These are phyloP conservation scores for Anser brachyrhynchus DNA, from an alignment of 2,113 vertebrate species.

Conservation along the genomic window DNA sequence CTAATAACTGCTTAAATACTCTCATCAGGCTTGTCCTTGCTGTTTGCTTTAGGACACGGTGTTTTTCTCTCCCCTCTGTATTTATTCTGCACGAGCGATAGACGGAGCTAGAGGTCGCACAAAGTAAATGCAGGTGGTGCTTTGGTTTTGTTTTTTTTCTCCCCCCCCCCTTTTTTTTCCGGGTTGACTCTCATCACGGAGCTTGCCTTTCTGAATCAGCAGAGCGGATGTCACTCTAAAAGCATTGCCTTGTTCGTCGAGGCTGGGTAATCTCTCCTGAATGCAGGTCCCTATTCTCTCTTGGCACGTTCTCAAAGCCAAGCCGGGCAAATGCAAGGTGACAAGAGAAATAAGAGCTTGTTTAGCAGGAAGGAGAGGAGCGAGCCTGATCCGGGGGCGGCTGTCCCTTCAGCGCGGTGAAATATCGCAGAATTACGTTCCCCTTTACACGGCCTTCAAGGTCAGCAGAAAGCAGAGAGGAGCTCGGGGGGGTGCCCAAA, in stretches of 20 bases:
- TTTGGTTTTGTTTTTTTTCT: background rate
- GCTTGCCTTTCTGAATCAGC: background rate
- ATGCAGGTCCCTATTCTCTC: background rate
- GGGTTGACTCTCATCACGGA: fast-evolving
- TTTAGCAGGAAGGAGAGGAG: background rate
- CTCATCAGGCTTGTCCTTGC: slow-evolving; percentile 61
- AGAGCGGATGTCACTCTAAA: background rate
- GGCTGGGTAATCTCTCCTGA: background rate
- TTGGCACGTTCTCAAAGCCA: background rate
- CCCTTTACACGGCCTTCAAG: background rate
- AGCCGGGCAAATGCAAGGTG: background rate
- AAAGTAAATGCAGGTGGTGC: background rate
- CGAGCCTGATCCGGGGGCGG: background rate
- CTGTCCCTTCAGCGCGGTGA: background rate
- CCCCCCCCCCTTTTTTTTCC: too few species aligned
- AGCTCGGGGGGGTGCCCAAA: background rate
- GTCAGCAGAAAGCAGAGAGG: background rate
- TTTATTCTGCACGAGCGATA: background rate
- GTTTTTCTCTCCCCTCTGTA: slow-evolving; percentile 33
- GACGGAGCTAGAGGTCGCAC: slow-evolving; percentile 30
- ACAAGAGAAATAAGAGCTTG: background rate
- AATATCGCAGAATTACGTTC: fast-evolving
- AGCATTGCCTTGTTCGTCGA: background rate
- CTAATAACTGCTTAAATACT: slow-evolving; percentile 73
- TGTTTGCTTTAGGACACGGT: slow-evolving; percentile 72